phyloP scores from a whole-genome alignment of 2,888 invertebrate species.

The Lasioglossum vierecki region DNA sequence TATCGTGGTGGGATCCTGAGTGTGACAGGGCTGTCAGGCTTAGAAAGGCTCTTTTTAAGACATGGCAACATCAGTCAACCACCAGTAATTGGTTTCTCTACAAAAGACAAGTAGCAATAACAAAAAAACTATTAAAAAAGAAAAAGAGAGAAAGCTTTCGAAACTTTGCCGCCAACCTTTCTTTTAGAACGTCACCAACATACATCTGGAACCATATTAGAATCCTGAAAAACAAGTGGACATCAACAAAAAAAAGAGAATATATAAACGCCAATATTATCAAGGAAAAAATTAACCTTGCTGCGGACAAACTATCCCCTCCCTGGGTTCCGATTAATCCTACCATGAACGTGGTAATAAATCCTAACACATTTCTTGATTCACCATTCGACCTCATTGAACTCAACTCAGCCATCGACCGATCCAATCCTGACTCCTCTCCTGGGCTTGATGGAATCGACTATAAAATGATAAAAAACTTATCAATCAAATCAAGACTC shows the following conservation, averaged over 20 bases:
- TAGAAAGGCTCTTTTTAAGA: background rate
- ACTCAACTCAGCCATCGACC: too few relatives aligned
- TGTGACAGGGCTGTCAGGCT: background rate
- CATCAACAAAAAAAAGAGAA: background rate
- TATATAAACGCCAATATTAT: too few relatives aligned
- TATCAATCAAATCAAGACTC: too few relatives aligned
- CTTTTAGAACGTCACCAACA: background rate
- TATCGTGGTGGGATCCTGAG: slow-evolving; percentile 14
- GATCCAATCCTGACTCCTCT: too few relatives aligned
- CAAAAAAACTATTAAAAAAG: background rate
- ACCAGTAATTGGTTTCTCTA: background rate
- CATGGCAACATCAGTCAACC: background rate
- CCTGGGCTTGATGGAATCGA: too few relatives aligned
- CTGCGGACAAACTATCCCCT: too few relatives aligned
- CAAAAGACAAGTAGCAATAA: background rate
- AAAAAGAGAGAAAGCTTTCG: background rate
- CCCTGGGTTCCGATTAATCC: too few relatives aligned
- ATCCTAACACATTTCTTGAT: too few relatives aligned
- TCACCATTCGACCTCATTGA: too few relatives aligned
- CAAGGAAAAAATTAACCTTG: too few relatives aligned
- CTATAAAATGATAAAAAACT: too few relatives aligned
- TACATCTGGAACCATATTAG: slow-evolving; percentile 4
- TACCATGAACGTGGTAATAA: too few relatives aligned
- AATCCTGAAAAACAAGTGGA: background rate
- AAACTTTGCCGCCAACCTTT: background rate